Evolutionary conservation across 2,113 vertebrate genomes (phyloP).

Genomic region (Macrotus californicus): DNA sequence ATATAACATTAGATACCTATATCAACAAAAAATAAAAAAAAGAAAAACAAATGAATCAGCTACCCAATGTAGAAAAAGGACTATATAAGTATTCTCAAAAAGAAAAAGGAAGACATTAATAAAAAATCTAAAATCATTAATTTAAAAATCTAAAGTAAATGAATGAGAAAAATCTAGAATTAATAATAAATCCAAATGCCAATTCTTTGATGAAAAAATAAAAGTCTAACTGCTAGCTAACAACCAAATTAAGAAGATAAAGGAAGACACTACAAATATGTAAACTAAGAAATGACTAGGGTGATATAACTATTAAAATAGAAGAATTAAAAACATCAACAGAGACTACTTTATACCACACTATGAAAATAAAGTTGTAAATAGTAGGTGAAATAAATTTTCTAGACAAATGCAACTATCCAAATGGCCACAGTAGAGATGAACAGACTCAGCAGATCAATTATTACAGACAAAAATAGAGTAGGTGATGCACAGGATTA

Average conservation of each 20-base stretch:
- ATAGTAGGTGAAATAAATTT: background rate
- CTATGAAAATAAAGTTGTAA: background rate
- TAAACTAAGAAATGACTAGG: background rate
- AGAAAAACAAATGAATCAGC: background rate
- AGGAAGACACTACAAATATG: background rate
- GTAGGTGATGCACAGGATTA: background rate
- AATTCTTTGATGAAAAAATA: background rate
- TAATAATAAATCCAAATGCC: background rate
- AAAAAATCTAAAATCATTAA: background rate
- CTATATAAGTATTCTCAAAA: background rate
- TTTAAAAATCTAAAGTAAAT: background rate
- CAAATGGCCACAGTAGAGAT: background rate
- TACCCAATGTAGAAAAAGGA: background rate
- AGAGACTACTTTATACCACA: background rate
- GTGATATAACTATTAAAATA: background rate
- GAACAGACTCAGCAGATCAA: background rate
- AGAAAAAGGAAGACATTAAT: background rate
- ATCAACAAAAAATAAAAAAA: background rate
- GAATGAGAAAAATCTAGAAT: background rate
- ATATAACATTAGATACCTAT: background rate
- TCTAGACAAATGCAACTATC: background rate
- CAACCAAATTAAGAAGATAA: background rate
- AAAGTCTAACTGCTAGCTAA: background rate
- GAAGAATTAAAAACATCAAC: background rate
- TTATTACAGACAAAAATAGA: background rate